Evolutionary conservation across 92 coral and sea anemone genomes (phyloP).

Genomic region (Paramuricea clavata): DNA sequence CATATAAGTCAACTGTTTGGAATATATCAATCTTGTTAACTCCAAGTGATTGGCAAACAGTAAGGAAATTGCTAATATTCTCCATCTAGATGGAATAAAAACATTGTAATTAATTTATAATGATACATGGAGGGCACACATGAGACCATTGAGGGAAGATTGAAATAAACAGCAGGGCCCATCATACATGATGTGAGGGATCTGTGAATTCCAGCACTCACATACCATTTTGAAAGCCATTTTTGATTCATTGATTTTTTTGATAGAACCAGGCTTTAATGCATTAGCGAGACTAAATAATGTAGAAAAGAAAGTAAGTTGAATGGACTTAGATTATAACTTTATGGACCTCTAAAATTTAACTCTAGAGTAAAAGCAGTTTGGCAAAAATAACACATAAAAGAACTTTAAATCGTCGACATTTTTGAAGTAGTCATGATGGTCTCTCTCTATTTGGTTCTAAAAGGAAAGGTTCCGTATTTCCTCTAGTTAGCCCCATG

Average conservation of each 20-base stretch:
- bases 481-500: too few relatives aligned
- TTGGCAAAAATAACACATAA: too few relatives aligned
- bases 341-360: too few relatives aligned
- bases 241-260: slow-evolving; percentile 72
- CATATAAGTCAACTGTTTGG: slow-evolving; percentile 95
- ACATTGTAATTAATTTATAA: background rate
- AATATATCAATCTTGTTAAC: slow-evolving; percentile 75
- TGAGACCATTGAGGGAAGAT: too few relatives aligned
- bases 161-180: too few relatives aligned
- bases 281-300: slow-evolving; percentile 75
- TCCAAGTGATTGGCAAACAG: slow-evolving; percentile 71
- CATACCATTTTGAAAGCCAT: slow-evolving; percentile 93
- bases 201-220: background rate
- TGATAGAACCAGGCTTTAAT: slow-evolving; percentile 71
- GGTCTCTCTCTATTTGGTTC: too few relatives aligned
- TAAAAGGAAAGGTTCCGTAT: too few relatives aligned
- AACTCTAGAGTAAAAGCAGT: too few relatives aligned
- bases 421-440: too few relatives aligned
- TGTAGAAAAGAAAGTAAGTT: background rate
- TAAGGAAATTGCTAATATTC: slow-evolving; percentile 80
- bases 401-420: too few relatives aligned
- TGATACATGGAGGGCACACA: too few relatives aligned
- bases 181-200: too few relatives aligned
- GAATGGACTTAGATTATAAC: background rate
- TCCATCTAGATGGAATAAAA: slow-evolving; percentile 77